Base-by-base conservation (phyloP, 2,113 vertebrate genomes). In the Pelvicachromis taeniatus region DNA sequence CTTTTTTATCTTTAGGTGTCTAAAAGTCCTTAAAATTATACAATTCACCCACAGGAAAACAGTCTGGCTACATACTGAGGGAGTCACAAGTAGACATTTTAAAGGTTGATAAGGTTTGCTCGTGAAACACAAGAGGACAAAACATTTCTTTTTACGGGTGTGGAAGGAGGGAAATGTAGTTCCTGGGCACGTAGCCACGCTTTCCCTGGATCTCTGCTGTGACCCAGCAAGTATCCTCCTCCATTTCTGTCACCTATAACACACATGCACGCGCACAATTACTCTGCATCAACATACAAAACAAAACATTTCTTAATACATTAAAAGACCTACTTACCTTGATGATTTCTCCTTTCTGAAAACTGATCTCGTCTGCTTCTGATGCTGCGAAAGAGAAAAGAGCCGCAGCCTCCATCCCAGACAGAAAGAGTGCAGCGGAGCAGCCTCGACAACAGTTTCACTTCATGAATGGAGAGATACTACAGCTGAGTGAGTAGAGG, bases 181-280 rank as follows among this genome's bases (percentile, higher is more conserved):
- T 99, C 94, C 98, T 96, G 31, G 98, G 98, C 65, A 99, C 87
- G 3, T 96, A 98, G 13, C 98, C 98, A 86, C 97, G 96, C 0
- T 91, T 93, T 7, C 98, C 98, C 0, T 92, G 95, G 48, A 98
- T 95, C 93, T 99, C 98, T 0, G 97, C 98, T 87, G 97, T 97
- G 94, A 96, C 97, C 98, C 98, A 99, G 89, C 97, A 97, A 87
- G 97, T 97, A 85, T 99, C 97, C 0, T 98, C 97, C 52, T 99
- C 98, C 97, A 98, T 98, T 91, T 99, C 99, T 84, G 97, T 96
- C 93, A 99, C 97, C 98, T 99, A 82, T 2, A 85, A 87, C 19
- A 89, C 56, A 87, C 82, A 90, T 21, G 50, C 40, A 84, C 70
- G 85, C 9, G 14, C 81, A 87, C 42, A 70, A 7, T 85, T 59